Base-by-base conservation (phyloP, 1,140 invertebrate species). In the Grapholita molesta region DNA sequence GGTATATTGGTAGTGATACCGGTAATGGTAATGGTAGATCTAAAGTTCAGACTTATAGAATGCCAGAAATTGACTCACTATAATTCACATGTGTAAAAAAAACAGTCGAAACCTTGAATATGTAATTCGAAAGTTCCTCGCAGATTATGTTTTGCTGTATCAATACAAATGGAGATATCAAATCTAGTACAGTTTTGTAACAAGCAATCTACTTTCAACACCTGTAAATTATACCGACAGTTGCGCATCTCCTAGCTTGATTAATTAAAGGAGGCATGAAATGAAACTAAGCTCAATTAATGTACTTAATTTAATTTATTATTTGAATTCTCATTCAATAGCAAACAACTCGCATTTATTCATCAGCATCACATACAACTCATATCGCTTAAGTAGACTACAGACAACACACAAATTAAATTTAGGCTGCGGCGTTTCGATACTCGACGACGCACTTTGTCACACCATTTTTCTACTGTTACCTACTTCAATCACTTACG, bases 251-350 rank as follows among this genome's bases (percentile, higher is more conserved):
- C 11, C 18, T 28, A 25, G 23, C 21, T 35, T 42, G 64, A 61
- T 61, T 61, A 61, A 61, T 61, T 30, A 23, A 52, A n/a, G 28
- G 32, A 65, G 15, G 30, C 12, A 15, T 12, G 12, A 52, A 48
- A 48, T 67, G 42, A 67, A 52, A 67, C 38, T 12, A 67, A 66
- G 32, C 33, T 33, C 28, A 53, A 23, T 66, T 38, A 66, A 66
- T n/a, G 55, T 72, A 73, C 57, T 70, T 74, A 76, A 77, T 74
- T 86, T 88, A 87, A 87, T 89, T 89, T 89, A 89, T 79, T 85
- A 71, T 79, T 73, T 72, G 69, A 72, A 78, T 75, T 70, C 67
- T 74, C 57, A 77, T 82, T 74, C 72, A 74, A 74, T 30, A 32
- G 30, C 55, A 64, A 74, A 73, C 71, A 72, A 70, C 42, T 70